A percentile compares a stretch with the other conserved stretches of the same genome.
Conservation (phyloP, 2,113 vertebrate genomes). For the Catagonus wagneri region DNA sequence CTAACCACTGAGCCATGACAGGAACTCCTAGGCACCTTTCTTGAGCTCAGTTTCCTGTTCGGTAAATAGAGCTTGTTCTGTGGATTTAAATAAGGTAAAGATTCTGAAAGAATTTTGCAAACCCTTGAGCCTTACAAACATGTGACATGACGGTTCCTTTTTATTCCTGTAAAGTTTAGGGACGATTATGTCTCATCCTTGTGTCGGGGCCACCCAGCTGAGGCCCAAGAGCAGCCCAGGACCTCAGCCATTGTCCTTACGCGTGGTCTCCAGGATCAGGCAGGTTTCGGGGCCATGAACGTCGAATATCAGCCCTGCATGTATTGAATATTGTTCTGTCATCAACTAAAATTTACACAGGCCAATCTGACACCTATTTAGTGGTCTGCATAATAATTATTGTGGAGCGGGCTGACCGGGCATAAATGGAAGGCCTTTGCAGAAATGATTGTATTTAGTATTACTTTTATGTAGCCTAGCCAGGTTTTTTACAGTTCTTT, state of each 20-base stretch:
- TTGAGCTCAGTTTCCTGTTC: neutral
- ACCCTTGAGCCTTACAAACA: neutral
- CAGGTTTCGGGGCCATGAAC: neutral
- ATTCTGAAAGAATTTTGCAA: neutral
- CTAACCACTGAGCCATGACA: too few relatives aligned
- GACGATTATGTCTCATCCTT: neutral
- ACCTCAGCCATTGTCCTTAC: neutral
- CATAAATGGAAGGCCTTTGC: slow-evolving; percentile 39
- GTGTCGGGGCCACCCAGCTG: neutral
- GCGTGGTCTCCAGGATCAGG: neutral
- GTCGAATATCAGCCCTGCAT: neutral
- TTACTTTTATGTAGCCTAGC: slow-evolving; percentile 63
- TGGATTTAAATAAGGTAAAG: neutral
- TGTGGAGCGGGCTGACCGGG: neutral
- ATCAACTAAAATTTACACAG: slow-evolving; percentile 43
- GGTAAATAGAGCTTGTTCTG: neutral
- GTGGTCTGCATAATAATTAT: slow-evolving; percentile 48
- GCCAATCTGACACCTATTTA: slow-evolving; percentile 65
- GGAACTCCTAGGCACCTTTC: neutral
- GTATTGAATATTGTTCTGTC: slow-evolving; percentile 16
- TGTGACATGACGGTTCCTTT: neutral
- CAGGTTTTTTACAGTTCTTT: slow-evolving; percentile 67
- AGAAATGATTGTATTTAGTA: slow-evolving; percentile 51
- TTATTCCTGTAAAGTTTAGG: neutral
- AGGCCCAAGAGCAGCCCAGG: neutral